These are phyloP conservation scores for Paradoxurus hermaphroditus DNA, from an alignment of 2,113 vertebrate species.

Conservation along the genomic window DNA sequence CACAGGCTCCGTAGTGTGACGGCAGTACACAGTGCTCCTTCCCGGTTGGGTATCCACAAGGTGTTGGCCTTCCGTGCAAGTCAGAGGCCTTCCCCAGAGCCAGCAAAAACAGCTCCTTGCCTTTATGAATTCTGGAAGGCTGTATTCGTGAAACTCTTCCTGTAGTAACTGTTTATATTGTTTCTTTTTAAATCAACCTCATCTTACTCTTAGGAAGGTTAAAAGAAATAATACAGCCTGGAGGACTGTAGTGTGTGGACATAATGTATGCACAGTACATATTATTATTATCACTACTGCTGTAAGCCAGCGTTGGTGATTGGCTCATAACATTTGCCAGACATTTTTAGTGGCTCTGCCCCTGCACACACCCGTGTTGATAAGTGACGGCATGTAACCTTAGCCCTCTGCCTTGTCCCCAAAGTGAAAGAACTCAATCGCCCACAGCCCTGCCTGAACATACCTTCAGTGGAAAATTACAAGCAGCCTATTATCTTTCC, in stretches of 20 bases:
- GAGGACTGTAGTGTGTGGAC: not conserved
- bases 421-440: not conserved
- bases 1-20: not conserved
- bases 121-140: not conserved
- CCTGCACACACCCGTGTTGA: not conserved
- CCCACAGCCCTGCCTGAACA: not conserved
- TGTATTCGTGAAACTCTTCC: not conserved
- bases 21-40: too few relatives aligned
- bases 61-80: not conserved
- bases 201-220: not conserved
- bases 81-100: not conserved
- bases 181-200: not conserved
- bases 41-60: not conserved
- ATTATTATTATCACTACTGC: not conserved
- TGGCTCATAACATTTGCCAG: not conserved
- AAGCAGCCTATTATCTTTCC: not conserved
- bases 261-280: not conserved
- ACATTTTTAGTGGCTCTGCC: not conserved
- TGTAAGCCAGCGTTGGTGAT: not conserved
- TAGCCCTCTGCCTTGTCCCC: not conserved
- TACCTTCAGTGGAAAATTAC: not conserved
- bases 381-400: not conserved
- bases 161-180: not conserved
- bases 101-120: not conserved
- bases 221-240: not conserved